phyloP scores from a whole-genome alignment of 2,888 invertebrate genomes.

The Oligia strigilis region DNA sequence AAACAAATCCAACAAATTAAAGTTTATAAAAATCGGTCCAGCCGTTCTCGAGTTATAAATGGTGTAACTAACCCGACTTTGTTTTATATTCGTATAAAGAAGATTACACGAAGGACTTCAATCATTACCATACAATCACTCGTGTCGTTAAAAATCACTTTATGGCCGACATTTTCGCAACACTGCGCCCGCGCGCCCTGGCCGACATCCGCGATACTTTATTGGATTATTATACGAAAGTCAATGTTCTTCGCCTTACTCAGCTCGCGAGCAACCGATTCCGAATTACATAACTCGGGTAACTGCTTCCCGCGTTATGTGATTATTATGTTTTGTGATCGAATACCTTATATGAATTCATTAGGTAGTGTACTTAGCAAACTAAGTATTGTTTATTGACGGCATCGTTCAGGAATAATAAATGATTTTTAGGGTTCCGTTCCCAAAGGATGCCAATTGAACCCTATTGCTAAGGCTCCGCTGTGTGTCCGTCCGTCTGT shows the following conservation, averaged over 20 bases:
- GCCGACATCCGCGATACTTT: constrained; percentile 50
- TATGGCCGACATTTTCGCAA: constrained; percentile 43
- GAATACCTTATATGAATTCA: constrained; percentile 8
- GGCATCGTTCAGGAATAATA: background rate
- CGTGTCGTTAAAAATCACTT: constrained; percentile 22
- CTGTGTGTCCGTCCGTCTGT: background rate
- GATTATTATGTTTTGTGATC: constrained; percentile 30
- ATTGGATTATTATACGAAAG: constrained; percentile 59
- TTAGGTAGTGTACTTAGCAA: background rate
- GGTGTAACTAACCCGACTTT: too few species aligned
- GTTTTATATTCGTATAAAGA: too few species aligned
- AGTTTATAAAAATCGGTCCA: too few species aligned
- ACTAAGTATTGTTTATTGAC: background rate
- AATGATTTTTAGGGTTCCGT: background rate
- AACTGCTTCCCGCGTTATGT: constrained; percentile 29
- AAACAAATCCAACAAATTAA: too few species aligned
- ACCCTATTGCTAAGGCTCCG: too few species aligned
- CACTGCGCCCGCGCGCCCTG: constrained; percentile 22
- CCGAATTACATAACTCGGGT: constrained; percentile 44
- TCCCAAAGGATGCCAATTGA: too few species aligned
- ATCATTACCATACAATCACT: constrained; percentile 40
- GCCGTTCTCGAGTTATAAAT: too few species aligned
- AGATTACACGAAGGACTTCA: background rate
- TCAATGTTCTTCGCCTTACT: constrained; percentile 26
- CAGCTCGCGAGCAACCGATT: constrained; percentile 14